Evolutionary conservation across 2,888 invertebrate species (phyloP).

Genomic region (Pogonocherus hispidulus): DNA sequence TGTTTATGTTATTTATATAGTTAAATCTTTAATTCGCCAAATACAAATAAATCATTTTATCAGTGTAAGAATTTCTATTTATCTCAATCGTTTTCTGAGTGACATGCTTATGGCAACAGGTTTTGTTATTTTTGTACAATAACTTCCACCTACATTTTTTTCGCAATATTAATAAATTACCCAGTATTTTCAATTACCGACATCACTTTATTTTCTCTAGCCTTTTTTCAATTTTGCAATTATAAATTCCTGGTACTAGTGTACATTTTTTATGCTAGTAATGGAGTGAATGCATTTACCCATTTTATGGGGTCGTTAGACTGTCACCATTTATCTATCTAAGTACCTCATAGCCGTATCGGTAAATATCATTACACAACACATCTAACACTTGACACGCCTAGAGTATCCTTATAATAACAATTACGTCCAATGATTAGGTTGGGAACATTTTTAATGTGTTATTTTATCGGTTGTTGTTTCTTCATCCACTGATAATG

Average conservation of each 20-base stretch:
- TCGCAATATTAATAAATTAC: no score
- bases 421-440: slow-evolving; percentile 16
- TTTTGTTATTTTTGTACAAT: no score
- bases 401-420: slow-evolving; percentile 12
- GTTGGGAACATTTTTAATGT: slow-evolving; percentile 6
- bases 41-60: no score
- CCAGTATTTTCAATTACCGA: no score
- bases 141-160: no score
- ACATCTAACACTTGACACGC: slow-evolving; percentile 9
- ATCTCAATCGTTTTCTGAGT: no score
- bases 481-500: slow-evolving; percentile 5
- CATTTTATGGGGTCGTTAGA: slow-evolving; percentile 9
- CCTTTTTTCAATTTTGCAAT: no score
- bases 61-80: no score
- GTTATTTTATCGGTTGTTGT: slow-evolving; percentile 7
- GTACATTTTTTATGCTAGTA: not conserved
- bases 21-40: no score
- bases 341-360: not conserved
- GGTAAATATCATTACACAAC: slow-evolving; percentile 3
- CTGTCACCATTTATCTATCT: slow-evolving; percentile 7
- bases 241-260: not conserved
- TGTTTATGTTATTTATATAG: no score
- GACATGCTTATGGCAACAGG: no score
- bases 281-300: slow-evolving; percentile 9
- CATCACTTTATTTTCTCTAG: no score